Conservation (phyloP, 2,888 invertebrate species). For the Polia nebulosa region DNA sequence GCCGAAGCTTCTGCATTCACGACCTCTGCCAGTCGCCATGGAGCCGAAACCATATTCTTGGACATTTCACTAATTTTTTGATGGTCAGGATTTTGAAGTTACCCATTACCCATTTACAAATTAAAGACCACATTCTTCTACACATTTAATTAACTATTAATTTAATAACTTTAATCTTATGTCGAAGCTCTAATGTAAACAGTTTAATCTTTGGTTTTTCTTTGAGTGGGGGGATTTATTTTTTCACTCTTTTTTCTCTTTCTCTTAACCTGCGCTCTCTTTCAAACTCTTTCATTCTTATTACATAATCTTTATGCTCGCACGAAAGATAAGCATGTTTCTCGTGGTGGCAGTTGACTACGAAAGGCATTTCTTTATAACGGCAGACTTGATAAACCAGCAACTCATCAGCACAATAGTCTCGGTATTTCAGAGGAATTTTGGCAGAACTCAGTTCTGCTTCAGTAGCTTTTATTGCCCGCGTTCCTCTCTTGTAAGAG, state of each 20-base stretch:
- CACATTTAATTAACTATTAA: background rate
- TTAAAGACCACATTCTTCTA: conserved; percentile 2
- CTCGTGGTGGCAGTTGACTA: conserved; percentile 93
- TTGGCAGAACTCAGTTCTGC: conserved; percentile 94
- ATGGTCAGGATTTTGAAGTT: background rate
- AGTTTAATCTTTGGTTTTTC: background rate
- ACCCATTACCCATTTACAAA: background rate
- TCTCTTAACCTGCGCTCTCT: conserved; percentile 81
- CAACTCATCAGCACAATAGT: conserved; percentile 95
- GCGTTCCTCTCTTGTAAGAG: conserved; percentile 92
- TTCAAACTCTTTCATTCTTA: conserved; percentile 86
- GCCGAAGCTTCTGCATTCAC: no score
- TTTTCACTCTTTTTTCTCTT: conserved; percentile 76
- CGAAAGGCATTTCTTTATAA: conserved; percentile 92
- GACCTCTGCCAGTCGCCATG: no score
- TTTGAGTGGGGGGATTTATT: background rate
- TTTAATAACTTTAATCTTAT: background rate
- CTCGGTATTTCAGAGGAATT: conserved; percentile 92
- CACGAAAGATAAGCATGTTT: conserved; percentile 94
- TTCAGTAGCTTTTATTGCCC: conserved; percentile 93
- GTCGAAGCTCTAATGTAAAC: background rate
- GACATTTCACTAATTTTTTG: background rate
- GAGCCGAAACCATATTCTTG: background rate
- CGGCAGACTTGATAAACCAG: conserved; percentile 93
- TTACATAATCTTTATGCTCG: conserved; percentile 95